These are phyloP conservation scores for Malthinus seriepunctatus DNA, from an alignment of 2,888 invertebrate species.

Conservation along the genomic window DNA sequence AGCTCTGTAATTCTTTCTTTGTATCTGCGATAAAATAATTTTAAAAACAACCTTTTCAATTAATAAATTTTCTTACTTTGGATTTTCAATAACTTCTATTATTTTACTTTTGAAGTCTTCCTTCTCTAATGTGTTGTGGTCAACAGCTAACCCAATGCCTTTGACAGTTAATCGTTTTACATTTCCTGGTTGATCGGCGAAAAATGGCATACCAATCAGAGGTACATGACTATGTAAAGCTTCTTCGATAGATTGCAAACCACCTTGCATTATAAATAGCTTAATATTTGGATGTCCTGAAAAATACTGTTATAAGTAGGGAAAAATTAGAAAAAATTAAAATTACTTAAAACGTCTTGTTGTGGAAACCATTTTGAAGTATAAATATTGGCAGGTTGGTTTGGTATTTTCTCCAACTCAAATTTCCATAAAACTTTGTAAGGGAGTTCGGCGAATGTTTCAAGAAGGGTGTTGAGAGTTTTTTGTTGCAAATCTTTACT, in stretches of 20 bases:
- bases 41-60: not conserved
- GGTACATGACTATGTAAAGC: not conserved
- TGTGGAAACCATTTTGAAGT: constrained; percentile 54
- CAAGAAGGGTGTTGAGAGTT: constrained; percentile 42
- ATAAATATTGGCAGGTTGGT: constrained; percentile 49
- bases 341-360: constrained; percentile 49
- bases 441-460: constrained; percentile 49
- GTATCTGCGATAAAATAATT: not conserved
- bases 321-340: not conserved
- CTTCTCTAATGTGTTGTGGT: not conserved
- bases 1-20: not conserved
- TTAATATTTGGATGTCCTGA: not conserved
- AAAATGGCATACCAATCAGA: not conserved
- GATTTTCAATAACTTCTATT: not conserved
- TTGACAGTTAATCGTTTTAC: not conserved
- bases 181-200: not conserved
- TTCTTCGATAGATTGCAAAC: constrained; percentile 1
- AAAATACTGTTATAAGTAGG: not conserved
- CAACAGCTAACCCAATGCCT: not conserved
- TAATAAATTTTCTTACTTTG: not conserved
- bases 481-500: constrained; percentile 30
- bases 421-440: constrained; percentile 55
- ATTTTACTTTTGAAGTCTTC: not conserved
- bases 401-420: constrained; percentile 45
- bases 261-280: constrained; percentile 18